Conservation (phyloP, 2,113 vertebrate genomes). For the Cinclus mexicanus region DNA sequence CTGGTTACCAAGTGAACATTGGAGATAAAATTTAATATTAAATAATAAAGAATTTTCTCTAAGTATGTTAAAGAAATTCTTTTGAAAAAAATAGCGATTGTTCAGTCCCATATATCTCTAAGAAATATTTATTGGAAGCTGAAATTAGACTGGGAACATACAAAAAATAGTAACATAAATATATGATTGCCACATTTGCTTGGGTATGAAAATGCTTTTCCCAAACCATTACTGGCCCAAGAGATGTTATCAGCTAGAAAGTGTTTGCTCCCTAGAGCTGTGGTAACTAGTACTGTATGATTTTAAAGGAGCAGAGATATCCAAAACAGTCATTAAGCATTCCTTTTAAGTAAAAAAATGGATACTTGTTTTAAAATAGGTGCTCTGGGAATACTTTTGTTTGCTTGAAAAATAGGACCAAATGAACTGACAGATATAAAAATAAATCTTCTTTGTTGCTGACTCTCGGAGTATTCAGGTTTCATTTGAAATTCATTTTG, state of each 20-base stretch:
- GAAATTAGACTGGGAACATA: background rate
- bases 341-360: background rate
- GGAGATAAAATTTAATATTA: background rate
- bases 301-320: background rate
- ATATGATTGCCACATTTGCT: background rate
- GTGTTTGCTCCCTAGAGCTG: background rate
- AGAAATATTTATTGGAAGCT: background rate
- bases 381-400: background rate
- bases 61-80: background rate
- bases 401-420: background rate
- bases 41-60: background rate
- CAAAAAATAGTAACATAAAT: background rate
- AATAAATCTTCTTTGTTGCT: background rate
- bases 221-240: background rate
- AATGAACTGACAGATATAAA: background rate
- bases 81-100: background rate
- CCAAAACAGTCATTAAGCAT: background rate
- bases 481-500: background rate
- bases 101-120: background rate
- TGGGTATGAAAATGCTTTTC: background rate
- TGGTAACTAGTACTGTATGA: background rate
- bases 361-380: background rate
- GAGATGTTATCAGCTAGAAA: background rate
- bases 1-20: background rate
- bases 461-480: background rate